These are phyloP conservation scores for Pantherophis guttatus DNA, from an alignment of 2,113 vertebrate species.

Conservation along the genomic window DNA sequence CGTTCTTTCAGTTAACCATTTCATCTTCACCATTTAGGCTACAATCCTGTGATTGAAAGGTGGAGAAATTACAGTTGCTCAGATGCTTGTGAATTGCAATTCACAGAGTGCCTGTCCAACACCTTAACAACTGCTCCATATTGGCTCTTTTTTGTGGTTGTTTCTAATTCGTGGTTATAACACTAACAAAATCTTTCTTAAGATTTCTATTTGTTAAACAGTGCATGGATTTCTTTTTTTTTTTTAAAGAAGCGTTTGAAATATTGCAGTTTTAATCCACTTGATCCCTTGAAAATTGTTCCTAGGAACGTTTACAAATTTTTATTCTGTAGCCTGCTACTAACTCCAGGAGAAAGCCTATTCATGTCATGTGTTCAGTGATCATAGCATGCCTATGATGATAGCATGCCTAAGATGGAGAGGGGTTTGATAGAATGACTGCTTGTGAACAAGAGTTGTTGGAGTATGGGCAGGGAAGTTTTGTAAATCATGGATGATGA, in stretches of 20 bases:
- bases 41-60: not conserved
- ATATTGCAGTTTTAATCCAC: not conserved
- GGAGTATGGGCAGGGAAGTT: not conserved
- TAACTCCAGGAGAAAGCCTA: not conserved
- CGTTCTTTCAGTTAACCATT: constrained; percentile 20
- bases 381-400: not conserved
- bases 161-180: not conserved
- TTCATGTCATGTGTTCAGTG: not conserved
- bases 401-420: not conserved
- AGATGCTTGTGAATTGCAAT: not conserved
- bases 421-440: too few relatives aligned
- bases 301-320: not conserved
- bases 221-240: not conserved
- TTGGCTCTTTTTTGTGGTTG: not conserved
- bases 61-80: not conserved
- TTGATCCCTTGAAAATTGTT: not conserved
- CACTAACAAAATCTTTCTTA: not conserved
- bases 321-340: not conserved
- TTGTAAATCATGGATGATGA: not conserved
- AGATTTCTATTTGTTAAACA: not conserved
- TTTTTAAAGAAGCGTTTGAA: not conserved
- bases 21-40: constrained; percentile 22
- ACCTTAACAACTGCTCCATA: not conserved
- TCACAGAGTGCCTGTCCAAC: not conserved
- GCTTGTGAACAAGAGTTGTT: not conserved